Evolutionary conservation across 2,113 vertebrate species (phyloP).

Genomic region (Ciconia boyciana): DNA sequence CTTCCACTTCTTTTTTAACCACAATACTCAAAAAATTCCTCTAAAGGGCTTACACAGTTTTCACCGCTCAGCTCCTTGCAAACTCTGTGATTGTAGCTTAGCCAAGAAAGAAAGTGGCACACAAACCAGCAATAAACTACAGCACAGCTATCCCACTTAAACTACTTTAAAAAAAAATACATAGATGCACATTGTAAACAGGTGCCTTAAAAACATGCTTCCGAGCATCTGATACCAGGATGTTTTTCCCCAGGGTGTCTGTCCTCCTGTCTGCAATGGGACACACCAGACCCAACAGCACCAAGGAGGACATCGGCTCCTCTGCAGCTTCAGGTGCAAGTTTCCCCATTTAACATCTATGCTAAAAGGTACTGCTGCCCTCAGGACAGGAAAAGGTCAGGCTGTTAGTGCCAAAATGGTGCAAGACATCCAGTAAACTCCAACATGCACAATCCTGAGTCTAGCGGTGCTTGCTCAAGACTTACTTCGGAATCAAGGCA

Average conservation of each 20-base stretch:
- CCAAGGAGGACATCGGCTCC: background rate
- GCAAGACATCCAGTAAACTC: background rate
- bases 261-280: background rate
- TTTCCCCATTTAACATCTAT: background rate
- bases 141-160: background rate
- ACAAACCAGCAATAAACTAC: conserved; percentile 41
- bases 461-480: background rate
- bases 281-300: background rate
- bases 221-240: background rate
- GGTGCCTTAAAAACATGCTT: conserved; percentile 42
- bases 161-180: background rate
- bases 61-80: background rate
- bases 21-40: background rate
- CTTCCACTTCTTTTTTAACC: background rate
- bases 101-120: background rate
- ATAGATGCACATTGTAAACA: background rate
- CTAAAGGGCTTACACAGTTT: background rate
- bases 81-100: background rate
- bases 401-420: background rate
- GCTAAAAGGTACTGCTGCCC: background rate
- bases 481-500: conserved; percentile 46
- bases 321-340: background rate
- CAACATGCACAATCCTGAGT: background rate
- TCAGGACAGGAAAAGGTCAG: accelerated
- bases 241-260: background rate